Conservation (phyloP, 2,113 vertebrate species). For the Uria lomvia region DNA sequence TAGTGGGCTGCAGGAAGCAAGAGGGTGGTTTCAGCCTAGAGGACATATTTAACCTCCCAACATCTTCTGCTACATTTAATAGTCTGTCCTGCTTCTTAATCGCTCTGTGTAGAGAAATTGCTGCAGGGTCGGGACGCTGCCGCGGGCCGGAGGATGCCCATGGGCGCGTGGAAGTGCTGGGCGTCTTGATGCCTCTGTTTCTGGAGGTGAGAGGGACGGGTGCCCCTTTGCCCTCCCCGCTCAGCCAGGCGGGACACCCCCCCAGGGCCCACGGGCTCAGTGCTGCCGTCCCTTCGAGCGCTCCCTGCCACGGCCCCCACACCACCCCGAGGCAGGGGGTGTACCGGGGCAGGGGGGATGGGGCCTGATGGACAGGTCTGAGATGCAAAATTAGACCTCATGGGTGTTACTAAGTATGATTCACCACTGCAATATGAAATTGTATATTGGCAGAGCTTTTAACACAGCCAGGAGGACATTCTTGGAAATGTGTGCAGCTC, state of each 20-base stretch:
- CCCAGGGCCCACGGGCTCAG: accelerated
- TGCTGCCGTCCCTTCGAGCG: neutral
- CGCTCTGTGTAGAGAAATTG: neutral
- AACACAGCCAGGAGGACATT: neutral
- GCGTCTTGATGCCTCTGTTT: neutral
- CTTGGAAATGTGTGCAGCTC: neutral
- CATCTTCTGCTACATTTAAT: neutral
- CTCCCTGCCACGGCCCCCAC: neutral
- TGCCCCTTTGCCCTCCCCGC: neutral
- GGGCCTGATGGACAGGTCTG: neutral
- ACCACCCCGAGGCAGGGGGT: too few relatives aligned
- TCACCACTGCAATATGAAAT: neutral
- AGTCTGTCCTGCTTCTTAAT: neutral
- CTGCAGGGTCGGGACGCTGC: neutral
- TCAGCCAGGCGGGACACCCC: accelerated
- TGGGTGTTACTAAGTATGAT: neutral
- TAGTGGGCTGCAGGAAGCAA: neutral
- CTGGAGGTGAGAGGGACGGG: neutral
- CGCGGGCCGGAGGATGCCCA: neutral
- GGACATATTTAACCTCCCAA: neutral
- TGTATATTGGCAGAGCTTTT: neutral
- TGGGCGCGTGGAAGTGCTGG: neutral
- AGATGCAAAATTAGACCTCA: neutral
- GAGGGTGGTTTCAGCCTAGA: neutral
- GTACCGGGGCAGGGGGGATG: neutral